Evolutionary conservation across 2,113 vertebrate species (phyloP).

Genomic region (Indri indri): DNA sequence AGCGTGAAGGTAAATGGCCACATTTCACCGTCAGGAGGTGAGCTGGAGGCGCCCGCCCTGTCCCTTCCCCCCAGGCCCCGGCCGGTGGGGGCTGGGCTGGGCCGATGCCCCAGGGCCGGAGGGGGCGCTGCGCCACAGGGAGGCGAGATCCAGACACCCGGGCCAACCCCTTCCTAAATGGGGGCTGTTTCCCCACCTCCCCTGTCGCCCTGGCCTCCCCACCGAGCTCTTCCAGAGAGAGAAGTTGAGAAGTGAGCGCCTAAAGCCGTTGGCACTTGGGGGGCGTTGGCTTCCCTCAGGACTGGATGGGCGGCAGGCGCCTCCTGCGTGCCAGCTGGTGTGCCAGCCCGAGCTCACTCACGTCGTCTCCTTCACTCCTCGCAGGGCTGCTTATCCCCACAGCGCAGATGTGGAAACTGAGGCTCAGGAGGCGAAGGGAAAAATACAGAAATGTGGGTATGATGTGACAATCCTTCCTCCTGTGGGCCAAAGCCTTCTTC

Average conservation of each 20-base stretch:
- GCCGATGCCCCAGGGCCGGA: not conserved
- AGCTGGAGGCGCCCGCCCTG: constrained; percentile 88
- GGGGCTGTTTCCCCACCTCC: too few species aligned
- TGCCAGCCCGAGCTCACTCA: not conserved
- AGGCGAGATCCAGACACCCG: rapidly evolving
- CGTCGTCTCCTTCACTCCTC: not conserved
- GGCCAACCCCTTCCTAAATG: not conserved
- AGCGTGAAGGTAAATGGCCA: constrained; percentile 98
- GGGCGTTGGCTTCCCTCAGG: not conserved
- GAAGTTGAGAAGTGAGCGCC: not conserved
- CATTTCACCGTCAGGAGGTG: constrained; percentile 97
- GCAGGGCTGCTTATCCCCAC: not conserved
- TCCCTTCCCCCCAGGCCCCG: constrained; percentile 90
- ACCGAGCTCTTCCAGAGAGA: not conserved
- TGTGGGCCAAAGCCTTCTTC: not conserved
- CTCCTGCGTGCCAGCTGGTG: not conserved
- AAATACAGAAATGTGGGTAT: not conserved
- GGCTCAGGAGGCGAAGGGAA: not conserved
- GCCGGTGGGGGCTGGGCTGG: constrained; percentile 62
- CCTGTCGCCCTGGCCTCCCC: not conserved
- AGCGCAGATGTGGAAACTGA: not conserved
- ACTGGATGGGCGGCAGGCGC: constrained; percentile 13
- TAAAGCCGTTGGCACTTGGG: not conserved
- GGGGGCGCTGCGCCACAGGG: not conserved
- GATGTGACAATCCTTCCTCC: not conserved